Evolutionary conservation across 2,113 vertebrate genomes (phyloP).

Genomic region (Saccopteryx bilineata): DNA sequence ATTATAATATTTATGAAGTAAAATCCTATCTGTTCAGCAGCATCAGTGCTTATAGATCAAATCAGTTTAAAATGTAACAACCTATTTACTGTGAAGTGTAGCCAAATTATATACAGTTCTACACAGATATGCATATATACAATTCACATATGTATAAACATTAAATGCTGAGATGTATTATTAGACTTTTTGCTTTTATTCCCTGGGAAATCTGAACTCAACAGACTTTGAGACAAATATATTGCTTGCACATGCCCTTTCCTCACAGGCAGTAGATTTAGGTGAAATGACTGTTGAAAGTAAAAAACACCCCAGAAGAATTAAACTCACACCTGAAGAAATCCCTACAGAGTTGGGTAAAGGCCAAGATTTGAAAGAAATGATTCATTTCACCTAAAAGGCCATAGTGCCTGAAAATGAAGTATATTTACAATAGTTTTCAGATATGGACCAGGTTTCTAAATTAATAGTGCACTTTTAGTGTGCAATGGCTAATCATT

Average conservation of each 20-base stretch:
- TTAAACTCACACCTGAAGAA: background rate
- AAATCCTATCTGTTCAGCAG: background rate
- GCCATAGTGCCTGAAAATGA: background rate
- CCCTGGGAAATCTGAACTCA: background rate
- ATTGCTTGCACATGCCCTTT: conserved; percentile 1
- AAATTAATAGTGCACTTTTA: background rate
- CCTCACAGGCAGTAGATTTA: background rate
- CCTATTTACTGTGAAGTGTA: background rate
- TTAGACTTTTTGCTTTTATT: background rate
- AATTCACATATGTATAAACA: background rate
- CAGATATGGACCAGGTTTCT: background rate
- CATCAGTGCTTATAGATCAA: background rate
- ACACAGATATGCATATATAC: background rate
- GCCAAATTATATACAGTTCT: background rate
- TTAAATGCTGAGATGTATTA: background rate
- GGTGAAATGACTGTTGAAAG: background rate
- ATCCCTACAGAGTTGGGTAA: background rate
- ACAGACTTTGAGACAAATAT: background rate
- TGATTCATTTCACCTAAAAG: background rate
- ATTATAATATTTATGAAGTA: background rate
- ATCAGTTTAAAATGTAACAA: background rate
- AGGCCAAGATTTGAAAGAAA: background rate
- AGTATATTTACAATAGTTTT: background rate
- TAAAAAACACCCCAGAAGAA: background rate
- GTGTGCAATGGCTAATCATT: background rate